These are phyloP conservation scores for Collichthys lucidus DNA, from an alignment of 2,113 vertebrate genomes.

Conservation along the genomic window DNA sequence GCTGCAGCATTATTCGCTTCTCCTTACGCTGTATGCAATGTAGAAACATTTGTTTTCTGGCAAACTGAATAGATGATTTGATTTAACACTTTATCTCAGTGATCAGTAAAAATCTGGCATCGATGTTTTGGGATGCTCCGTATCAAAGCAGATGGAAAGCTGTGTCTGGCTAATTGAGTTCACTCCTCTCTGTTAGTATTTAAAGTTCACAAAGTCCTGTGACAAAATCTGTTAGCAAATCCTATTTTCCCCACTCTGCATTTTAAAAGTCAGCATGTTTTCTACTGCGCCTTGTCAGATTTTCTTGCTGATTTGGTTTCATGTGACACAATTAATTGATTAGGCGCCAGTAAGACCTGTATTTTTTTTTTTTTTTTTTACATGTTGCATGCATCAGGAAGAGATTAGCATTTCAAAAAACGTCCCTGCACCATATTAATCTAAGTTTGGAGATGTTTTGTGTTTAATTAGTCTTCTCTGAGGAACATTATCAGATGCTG, in stretches of 20 bases:
- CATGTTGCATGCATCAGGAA: not conserved
- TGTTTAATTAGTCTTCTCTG: not conserved
- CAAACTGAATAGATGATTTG: not conserved
- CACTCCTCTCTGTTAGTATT: not conserved
- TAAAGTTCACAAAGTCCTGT: conserved; percentile 31
- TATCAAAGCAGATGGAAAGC: not conserved
- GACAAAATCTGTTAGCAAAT: conserved; percentile 8
- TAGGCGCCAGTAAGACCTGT: not conserved
- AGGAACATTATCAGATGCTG: not conserved
- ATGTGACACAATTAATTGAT: conserved; percentile 14
- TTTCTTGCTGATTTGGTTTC: conserved; percentile 6
- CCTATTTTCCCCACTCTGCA: not conserved
- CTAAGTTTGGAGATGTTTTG: not conserved
- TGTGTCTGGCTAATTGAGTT: not conserved
- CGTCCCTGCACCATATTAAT: not conserved
- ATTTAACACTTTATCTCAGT: not conserved
- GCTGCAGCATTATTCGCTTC: not conserved
- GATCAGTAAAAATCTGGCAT: not conserved
- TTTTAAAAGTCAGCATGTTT: conserved; percentile 11
- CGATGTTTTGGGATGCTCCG: not conserved
- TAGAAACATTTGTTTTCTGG: too few relatives aligned
- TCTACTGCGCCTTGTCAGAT: not conserved
- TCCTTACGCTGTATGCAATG: too few relatives aligned
- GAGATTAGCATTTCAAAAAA: not conserved
- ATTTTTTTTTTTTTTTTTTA: not conserved